Base-by-base conservation (phyloP, 2,113 vertebrate genomes). In the Ptilorrhoa leucosticta region DNA sequence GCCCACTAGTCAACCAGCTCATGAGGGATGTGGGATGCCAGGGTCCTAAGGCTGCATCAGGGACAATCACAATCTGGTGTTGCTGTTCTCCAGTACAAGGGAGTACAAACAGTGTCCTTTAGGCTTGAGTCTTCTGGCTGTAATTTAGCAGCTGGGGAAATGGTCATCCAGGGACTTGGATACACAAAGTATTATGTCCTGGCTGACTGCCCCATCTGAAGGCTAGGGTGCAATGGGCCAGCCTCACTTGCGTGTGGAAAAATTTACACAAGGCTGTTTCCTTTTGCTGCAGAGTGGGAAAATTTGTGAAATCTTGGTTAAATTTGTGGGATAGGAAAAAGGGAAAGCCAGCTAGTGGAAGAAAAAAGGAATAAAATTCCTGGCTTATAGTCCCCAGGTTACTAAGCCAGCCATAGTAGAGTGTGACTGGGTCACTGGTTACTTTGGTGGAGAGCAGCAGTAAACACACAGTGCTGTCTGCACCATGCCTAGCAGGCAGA, bases 201-300 rank as follows among this genome's bases (percentile, higher is more conserved):
- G 95, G 93, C 83, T 90, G 72, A 33, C 42, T 92, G 91, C 71
- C 83, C 37, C 47, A 31, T 93, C 64, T 51, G 80, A 90, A 92
- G 70, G 39, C 72, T 75, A 47, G 76, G 50, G 26, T 73, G 33
- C 63, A 88, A 45, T 10, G 54, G 85, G 51, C 75, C 68, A 94
- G 75, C 42, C 58, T 87, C 2, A 9, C 48, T 61, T 90, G 24
- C 1, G 1, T 92, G 51, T 71, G 95, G 96, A 97, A 97, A 95
- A 87, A 75, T 53, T 93, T 88, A 93, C 76, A 81, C 33, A 56
- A 64, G 23, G 9, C 24, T 93, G 51, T 95, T 93, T 96, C 94
- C 91, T 96, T 94, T 90, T 66, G 39, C 89, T 93, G 69, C 72
- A 78, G 68, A 92, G 33, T 70, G 83, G 95, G 95, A 97, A 96